phyloP scores from a whole-genome alignment of 2,888 invertebrate genomes.

The Sepioteuthis lessoniana region DNA sequence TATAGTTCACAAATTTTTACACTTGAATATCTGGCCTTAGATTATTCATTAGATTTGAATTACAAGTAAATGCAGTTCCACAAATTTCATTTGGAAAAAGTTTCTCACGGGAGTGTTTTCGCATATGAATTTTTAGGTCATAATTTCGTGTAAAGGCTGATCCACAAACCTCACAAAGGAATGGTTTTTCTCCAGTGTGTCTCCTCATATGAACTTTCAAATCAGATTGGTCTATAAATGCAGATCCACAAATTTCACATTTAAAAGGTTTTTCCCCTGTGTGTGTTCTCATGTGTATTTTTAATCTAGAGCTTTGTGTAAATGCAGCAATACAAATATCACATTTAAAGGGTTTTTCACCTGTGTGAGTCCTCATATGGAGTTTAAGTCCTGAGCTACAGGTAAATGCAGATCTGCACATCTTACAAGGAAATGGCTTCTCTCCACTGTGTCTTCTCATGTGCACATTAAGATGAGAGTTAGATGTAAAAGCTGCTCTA shows the following conservation, averaged over 20 bases:
- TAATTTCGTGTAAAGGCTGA: background rate
- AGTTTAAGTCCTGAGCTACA: background rate
- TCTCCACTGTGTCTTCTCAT: constrained; percentile 8
- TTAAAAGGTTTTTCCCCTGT: background rate
- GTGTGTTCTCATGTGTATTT: background rate
- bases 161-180: constrained; percentile 25
- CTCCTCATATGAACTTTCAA: background rate
- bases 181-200: constrained; percentile 25
- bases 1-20: too few species aligned
- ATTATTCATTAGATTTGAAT: background rate
- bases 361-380: background rate
- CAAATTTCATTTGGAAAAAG: background rate
- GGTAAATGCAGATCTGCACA: background rate
- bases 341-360: constrained; percentile 36
- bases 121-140: background rate
- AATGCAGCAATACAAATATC: constrained; percentile 14
- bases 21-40: too few species aligned
- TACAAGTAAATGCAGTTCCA: background rate
- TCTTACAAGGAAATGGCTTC: background rate
- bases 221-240: background rate
- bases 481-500: background rate
- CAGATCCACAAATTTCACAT: constrained; percentile 34
- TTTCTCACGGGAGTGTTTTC: background rate
- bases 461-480: constrained; percentile 17
- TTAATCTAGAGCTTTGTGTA: background rate